Evolutionary conservation across 2,113 vertebrate genomes (phyloP), one percentile per base, ranked within the genome.

Genomic region (Sminthopsis crassicaudata): DNA sequence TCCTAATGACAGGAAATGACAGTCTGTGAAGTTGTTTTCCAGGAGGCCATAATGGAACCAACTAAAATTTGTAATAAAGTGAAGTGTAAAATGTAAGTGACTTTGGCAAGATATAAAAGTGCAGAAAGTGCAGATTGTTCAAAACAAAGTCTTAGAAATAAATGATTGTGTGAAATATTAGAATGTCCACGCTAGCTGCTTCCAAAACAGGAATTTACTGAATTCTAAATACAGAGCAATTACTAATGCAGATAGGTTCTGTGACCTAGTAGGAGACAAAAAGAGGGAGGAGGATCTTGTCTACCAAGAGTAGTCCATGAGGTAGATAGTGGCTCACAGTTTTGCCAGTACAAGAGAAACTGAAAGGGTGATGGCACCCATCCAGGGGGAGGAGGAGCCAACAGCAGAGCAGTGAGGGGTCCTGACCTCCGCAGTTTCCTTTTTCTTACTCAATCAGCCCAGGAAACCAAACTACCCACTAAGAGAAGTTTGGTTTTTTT

Each of bases 1-100:
- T 91, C 50, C 24, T 97, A 95, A 97, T 97, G 92, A 96, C 67
- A 95, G 96, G 94, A 97, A 96, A 96, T 96, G 94, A 89, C 94
- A n/a, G 36, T 93, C 91, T 89, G 96, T 94, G 53, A 97, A 92
- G 97, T 95, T 97, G 97, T 97, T 98, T 98, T 97, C 96, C 94
- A 93, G 96, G 96, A 97, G 95, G 89, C 97, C 94, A 88, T 97
- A 96, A 97, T 97, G 95, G 96, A 95, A 96, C 96, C 95, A 97
- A 94, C 96, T 97, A 96, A 96, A 97, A 97, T 93, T 84, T 97
- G 90, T 95, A 97, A 97, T 98, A 97, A 97, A 97, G 53, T 91
- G 3, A 92, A 94, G 89, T 96, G 42, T 97, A 90, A 94, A 97
- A 97, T 84, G 89, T 51, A 94, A 96, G 93, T 92, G 94, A 76